Conservation (phyloP, 2,888 invertebrate species). For the Acronicta aceris region DNA sequence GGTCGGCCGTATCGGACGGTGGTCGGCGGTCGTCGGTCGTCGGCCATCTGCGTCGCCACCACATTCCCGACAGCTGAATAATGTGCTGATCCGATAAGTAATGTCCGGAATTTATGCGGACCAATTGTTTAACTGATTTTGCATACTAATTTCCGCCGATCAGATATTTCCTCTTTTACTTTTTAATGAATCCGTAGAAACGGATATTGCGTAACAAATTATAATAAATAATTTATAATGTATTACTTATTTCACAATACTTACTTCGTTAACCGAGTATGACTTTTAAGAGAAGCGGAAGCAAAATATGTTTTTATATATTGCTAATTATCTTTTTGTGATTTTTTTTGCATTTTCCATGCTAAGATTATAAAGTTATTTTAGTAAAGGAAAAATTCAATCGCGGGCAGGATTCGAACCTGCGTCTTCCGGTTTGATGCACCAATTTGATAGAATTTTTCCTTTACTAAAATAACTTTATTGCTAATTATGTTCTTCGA, state of each 20-base stretch:
- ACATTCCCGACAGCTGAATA: constrained; percentile 30
- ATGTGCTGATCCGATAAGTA: constrained; percentile 22
- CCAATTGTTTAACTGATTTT: constrained; percentile 20
- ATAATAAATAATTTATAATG: not conserved
- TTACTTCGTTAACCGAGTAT: not conserved
- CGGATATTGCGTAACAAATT: not conserved
- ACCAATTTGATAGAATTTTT: too few species aligned
- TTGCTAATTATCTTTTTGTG: not conserved
- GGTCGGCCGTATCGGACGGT: constrained; percentile 7
- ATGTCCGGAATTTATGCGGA: constrained; percentile 18
- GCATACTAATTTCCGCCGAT: constrained; percentile 1
- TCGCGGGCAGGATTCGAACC: too few species aligned
- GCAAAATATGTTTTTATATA: not conserved
- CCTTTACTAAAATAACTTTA: too few species aligned
- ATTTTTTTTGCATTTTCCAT: too few species aligned
- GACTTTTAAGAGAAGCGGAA: constrained; percentile 1
- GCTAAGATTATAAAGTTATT: too few species aligned
- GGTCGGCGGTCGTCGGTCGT: not conserved
- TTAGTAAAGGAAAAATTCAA: too few species aligned
- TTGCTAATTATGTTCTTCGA: too few species aligned
- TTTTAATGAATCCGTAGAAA: not conserved
- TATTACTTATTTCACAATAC: constrained; percentile 2
- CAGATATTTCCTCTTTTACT: constrained; percentile 8
- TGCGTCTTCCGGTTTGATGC: too few species aligned
- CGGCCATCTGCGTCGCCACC: constrained; percentile 17